Evolutionary conservation across 2,113 vertebrate species (phyloP), one percentile per base, ranked within the genome.

Genomic region (Lepisosteus osseus): DNA sequence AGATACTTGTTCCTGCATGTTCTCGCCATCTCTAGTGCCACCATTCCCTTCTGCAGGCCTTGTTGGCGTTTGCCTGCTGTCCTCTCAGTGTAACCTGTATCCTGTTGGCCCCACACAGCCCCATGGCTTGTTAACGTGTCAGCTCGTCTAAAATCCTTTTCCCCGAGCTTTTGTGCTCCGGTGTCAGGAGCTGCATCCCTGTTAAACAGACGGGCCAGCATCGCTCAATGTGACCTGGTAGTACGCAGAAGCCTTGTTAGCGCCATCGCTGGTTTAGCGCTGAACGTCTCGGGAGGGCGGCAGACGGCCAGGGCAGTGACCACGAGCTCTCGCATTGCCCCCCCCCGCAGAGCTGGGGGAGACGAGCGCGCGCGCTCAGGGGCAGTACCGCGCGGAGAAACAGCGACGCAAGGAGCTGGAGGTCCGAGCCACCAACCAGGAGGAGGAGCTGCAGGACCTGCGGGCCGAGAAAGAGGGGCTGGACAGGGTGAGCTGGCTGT

Each of bases 381-480:
- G 71, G 54, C 93, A 85, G 75, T 84, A 92, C 84, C 94, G 86
- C 84, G 85, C 78, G 3, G 97, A 98, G 85, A 97, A 96, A 74
- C 95, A 97, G 72, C 93, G 81, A 62, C 91, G 96, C 54, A 95
- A 86, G 41, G 94, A 96, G 74, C 82, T 93, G 71, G 95, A 97
- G 56, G 84, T 93, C 66, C 93, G 80, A 74, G 79, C 94, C 13
- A 78, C 73, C 3, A 81, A 83, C 0, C 2, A 95, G 81, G 95
- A 98, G 70, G 97, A 98, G 56, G 96, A 98, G 67, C 71, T 96
- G 43, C 77, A 87, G 1, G 96, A 98, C 81, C 76, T 97, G 0
- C 90, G 84, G 56, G 82, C 87, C 0, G 95, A 96, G 68, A 98
- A 95, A 76, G 91, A 94, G 47, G 90, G 87, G 68, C 80, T 97